A percentile compares a stretch with the other conserved stretches of the same genome.
Evolutionary conservation across 2,888 invertebrate genomes (phyloP).

Genomic region (Apomyelois bistriatella): DNA sequence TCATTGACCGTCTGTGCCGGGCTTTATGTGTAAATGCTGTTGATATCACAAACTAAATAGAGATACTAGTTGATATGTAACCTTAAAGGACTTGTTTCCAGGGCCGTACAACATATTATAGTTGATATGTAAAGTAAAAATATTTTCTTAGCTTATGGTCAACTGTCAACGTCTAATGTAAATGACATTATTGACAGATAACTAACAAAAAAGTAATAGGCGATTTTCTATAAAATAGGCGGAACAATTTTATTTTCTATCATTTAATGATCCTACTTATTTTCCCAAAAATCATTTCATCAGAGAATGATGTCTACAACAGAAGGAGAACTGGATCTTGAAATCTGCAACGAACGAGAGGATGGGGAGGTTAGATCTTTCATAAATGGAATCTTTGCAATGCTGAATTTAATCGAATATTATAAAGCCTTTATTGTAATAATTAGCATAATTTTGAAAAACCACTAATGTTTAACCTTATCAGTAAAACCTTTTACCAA

Average conservation of each 20-base stretch:
- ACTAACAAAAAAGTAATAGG: slow-evolving; percentile 10
- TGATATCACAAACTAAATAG: no score
- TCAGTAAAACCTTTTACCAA: neutral
- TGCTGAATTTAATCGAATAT: slow-evolving; percentile 15
- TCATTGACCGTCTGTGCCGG: no score
- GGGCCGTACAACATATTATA: no score
- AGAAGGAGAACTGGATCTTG: slow-evolving; percentile 80
- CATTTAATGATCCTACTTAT: slow-evolving; percentile 47
- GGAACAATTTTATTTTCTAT: slow-evolving; percentile 46
- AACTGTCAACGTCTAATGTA: slow-evolving; percentile 21
- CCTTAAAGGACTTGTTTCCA: no score
- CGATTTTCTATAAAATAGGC: slow-evolving; percentile 31
- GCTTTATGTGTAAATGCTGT: no score
- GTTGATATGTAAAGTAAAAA: no score
- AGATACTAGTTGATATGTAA: no score
- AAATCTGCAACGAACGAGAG: slow-evolving; percentile 81
- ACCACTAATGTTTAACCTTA: no score
- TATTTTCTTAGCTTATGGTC: slow-evolving; percentile 32
- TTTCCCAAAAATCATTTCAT: slow-evolving; percentile 27
- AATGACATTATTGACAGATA: slow-evolving; percentile 30
- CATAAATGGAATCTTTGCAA: slow-evolving; percentile 17
- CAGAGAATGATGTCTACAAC: slow-evolving; percentile 75
- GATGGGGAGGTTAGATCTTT: slow-evolving; percentile 83
- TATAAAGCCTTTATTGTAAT: neutral
- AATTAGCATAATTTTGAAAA: no score